phyloP scores from a whole-genome alignment of 2,797 vertebrate genomes.

The Bufotes viridis region DNA sequence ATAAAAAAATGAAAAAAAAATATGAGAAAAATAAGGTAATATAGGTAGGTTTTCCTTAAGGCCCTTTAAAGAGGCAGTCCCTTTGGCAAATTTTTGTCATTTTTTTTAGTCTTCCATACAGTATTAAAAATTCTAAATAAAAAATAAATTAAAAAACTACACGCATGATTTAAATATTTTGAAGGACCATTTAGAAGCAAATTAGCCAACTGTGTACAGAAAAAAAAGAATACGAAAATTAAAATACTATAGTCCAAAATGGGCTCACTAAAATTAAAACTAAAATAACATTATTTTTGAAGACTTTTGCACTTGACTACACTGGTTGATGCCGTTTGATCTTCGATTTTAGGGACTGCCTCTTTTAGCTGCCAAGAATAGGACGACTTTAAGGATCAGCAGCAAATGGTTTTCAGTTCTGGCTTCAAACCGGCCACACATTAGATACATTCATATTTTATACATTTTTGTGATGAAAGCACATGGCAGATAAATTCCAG shows the following conservation, averaged over 20 bases:
- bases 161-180: background rate
- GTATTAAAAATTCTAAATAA: background rate
- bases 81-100: conserved; percentile 1
- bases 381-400: conserved; percentile 38
- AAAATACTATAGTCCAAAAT: background rate
- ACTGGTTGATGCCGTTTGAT: background rate
- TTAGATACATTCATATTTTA: conserved; percentile 32
- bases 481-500: background rate
- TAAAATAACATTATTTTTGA: background rate
- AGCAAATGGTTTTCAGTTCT: conserved; percentile 16
- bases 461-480: conserved; percentile 1
- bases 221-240: background rate
- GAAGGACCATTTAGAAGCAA: background rate
- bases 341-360: conserved; percentile 38
- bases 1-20: conserved; percentile 5
- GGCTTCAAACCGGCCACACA: conserved; percentile 16
- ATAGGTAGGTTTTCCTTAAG: background rate
- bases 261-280: background rate
- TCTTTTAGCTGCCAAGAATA: conserved; percentile 35
- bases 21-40: background rate
- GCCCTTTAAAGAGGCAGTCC: conserved; percentile 48
- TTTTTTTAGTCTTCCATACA: background rate
- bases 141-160: background rate
- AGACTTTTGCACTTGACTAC: background rate
- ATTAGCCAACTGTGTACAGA: background rate